These are phyloP conservation scores for Drosophila crucigera DNA, from an alignment of 2,888 invertebrate species.

Conservation along the genomic window DNA sequence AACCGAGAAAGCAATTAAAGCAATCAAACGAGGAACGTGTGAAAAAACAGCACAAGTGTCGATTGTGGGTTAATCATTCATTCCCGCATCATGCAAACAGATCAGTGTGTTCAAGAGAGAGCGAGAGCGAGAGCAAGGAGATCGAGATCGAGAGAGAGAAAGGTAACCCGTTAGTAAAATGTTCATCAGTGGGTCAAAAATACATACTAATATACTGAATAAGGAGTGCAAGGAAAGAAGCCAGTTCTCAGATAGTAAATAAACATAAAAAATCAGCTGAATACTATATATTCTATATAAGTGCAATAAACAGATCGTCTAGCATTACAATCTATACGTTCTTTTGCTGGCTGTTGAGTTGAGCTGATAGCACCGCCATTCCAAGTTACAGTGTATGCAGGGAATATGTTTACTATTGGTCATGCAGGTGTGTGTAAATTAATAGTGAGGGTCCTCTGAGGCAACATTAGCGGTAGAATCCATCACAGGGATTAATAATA, in stretches of 20 bases:
- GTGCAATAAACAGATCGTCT: neutral
- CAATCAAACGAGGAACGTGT: slow-evolving; percentile 61
- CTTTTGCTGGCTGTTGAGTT: neutral
- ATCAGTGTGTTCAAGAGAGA: slow-evolving; percentile 3
- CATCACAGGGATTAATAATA: slow-evolving; percentile 26
- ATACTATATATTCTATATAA: neutral
- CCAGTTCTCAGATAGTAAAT: neutral
- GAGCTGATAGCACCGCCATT: neutral
- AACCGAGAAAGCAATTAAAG: slow-evolving; percentile 69
- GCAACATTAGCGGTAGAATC: slow-evolving; percentile 16
- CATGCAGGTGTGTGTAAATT: neutral
- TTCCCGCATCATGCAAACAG: slow-evolving; percentile 32
- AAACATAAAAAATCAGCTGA: neutral
- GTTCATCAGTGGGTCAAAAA: slow-evolving; percentile 8
- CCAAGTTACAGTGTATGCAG: neutral
- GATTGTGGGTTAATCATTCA: slow-evolving; percentile 27
- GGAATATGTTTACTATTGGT: neutral
- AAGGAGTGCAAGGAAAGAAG: neutral
- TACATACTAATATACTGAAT: neutral
- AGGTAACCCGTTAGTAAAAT: slow-evolving; percentile 54
- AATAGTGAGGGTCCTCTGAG: neutral
- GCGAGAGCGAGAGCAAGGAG: slow-evolving; percentile 1
- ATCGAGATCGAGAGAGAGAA: slow-evolving; percentile 16
- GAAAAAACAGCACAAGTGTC: slow-evolving; percentile 30
- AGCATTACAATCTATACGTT: neutral